Conservation (phyloP, 2,113 vertebrate genomes). For the Nycticryphes semicollaris region DNA sequence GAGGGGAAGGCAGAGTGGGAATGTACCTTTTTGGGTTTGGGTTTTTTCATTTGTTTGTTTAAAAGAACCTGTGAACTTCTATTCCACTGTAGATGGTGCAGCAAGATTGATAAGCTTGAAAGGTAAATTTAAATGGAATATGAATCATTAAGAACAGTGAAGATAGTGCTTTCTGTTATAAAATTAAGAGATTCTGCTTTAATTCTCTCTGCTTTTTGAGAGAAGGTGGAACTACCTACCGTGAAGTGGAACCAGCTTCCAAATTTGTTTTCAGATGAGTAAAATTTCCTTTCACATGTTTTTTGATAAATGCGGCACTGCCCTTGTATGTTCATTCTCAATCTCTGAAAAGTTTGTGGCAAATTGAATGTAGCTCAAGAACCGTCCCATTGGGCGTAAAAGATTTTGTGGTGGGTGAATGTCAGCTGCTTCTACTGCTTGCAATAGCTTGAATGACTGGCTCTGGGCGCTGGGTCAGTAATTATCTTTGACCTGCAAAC, state of each 20-base stretch:
- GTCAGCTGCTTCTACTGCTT: background rate
- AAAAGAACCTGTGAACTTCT: background rate
- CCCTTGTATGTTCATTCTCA: background rate
- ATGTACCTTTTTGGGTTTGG: background rate
- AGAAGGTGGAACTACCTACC: background rate
- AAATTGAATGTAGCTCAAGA: background rate
- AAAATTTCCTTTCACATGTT: background rate
- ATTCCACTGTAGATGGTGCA: background rate
- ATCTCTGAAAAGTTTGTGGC: background rate
- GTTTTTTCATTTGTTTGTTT: background rate
- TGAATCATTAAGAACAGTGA: background rate
- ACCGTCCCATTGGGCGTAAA: background rate
- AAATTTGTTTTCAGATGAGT: background rate
- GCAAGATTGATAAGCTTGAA: background rate
- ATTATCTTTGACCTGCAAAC: background rate
- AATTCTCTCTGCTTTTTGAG: background rate
- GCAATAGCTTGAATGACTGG: background rate
- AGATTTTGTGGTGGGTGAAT: background rate
- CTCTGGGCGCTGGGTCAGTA: background rate
- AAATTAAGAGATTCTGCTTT: background rate
- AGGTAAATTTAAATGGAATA: background rate
- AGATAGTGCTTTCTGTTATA: background rate
- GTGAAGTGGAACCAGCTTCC: background rate
- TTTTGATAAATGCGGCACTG: background rate
- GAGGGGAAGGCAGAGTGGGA: background rate